A percentile compares a stretch with the other conserved stretches of the same genome.
Evolutionary conservation across 2,797 vertebrate species (phyloP).

Genomic region (Zalophus californianus): DNA sequence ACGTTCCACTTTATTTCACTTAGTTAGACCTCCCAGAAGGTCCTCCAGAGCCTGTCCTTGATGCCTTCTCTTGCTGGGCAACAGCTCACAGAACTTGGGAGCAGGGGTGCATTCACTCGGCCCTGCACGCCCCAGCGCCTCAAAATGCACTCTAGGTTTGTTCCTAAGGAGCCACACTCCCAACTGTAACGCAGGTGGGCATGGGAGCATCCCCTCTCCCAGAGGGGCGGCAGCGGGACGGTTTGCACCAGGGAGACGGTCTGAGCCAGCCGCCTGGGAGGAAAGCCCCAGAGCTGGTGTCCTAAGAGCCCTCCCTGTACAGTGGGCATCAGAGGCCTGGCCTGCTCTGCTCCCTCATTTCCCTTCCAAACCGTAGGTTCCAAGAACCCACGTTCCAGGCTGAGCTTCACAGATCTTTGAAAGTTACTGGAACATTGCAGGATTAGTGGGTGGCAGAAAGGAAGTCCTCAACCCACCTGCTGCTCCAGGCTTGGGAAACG

Average conservation of each 20-base stretch:
- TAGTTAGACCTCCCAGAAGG: not conserved
- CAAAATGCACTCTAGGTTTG: not conserved
- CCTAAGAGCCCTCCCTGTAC: rapidly evolving
- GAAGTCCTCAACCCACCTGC: not conserved
- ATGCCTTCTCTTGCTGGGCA: not conserved
- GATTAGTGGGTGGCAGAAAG: rapidly evolving
- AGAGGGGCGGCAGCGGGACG: too few relatives aligned
- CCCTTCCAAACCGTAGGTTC: rapidly evolving
- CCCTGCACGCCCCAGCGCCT: not conserved
- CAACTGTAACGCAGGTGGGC: rapidly evolving
- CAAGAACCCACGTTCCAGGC: not conserved
- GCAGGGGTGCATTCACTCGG: rapidly evolving
- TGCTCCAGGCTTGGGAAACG: not conserved
- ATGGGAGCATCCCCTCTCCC: not conserved
- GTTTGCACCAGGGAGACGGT: not conserved
- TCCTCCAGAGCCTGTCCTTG: not conserved
- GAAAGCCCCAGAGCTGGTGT: rapidly evolving
- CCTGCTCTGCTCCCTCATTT: rapidly evolving
- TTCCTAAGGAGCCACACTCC: not conserved
- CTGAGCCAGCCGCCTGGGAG: rapidly evolving
- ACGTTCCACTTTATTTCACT: not conserved
- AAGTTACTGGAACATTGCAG: rapidly evolving
- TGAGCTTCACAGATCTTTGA: rapidly evolving
- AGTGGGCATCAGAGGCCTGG: not conserved
- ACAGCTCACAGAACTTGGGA: rapidly evolving